Evolutionary conservation across 2,113 vertebrate species (phyloP), one percentile per base, ranked within the genome.

Genomic region (Penelope pileata): DNA sequence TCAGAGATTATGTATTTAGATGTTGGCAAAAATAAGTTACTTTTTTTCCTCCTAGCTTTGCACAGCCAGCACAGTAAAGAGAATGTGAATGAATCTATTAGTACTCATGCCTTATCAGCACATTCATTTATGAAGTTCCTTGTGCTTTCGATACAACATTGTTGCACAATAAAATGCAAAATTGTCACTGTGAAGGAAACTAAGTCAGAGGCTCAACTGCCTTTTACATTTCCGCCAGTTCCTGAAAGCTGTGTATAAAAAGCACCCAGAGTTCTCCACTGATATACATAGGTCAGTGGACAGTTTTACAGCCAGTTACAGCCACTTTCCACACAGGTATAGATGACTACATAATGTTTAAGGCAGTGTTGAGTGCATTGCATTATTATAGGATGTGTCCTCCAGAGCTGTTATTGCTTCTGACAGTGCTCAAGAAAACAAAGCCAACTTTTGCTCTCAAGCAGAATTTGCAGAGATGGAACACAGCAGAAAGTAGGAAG

Each of bases 371-470:
- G 74, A 88, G 66, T 42, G 56, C 12, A 32, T 40, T 60, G 21
- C 59, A 36, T 78, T 70, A 29, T 78, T 72, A 38, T 45, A 88
- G 76, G 59, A 79, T 66, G 45, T 54, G 56, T 75, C 48, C 84
- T 68, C 51, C 68, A 77, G 83, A 75, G 54, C 53, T 91, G 59
- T 75, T 91, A 86, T 0, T 72, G 36, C 24, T 79, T 86, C 91
- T 91, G 51, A 86, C 94, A 85, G 47, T 78, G 85, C 68, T 93
- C 82, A 74, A 54, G 72, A 95, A 94, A 90, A 87, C 84, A 45
- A 85, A 95, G 74, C 45, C 17, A 42, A 23, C 45, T 91, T 80
- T 76, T 73, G 3, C 36, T 90, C 53, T 62, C 7, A 0, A 59
- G 47, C 27, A 43, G 45, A 80, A 92, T 74, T 43, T 34, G 38